Base-by-base conservation (phyloP, 2,113 vertebrate species). In the Ictalurus punctatus region DNA sequence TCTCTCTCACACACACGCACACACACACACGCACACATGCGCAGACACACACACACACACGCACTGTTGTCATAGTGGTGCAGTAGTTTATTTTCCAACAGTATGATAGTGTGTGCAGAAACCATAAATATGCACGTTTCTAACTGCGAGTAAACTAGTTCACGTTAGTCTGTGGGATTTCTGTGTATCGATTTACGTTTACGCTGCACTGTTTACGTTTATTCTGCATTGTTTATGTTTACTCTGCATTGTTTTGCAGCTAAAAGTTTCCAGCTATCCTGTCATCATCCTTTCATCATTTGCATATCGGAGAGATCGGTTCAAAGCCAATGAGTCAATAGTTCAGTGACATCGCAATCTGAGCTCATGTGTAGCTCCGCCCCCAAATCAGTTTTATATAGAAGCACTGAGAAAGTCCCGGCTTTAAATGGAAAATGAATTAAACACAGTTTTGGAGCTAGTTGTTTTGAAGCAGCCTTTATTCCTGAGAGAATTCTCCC, bases 391-490 rank as follows among this genome's bases (percentile, higher is more conserved):
- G 7, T 78, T 78, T 44, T 0, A 78, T 25, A 25, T 10, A 78
- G 40, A 78, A 25, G 40, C 74, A 4, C 21, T 78, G 40, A 48
- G 40, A 73, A 69, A 21, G 69, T 19, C 69, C 74, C 4, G n/a
- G 21, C 74, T 78, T 44, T 48, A 78, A n/a, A 81, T 8, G 2
- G 16, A n/a, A 80, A 80, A 17, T 0, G 2, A n/a, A n/a, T 80
- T 6, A 25, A 73, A 19, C 4, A 8, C 27, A 19, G 52, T 58
- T 81, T 81, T 58, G 3, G 16, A 30, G 79, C 52, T 56, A 37
- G 52, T 58, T 81, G 79, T 56, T 81, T 58, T 81, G 79, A 81
- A 58, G 79, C 79, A 56, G 79, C 27, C 6, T 56, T 17, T 81
- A 58, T 19, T 58, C 79, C 79, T 58, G 52, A 81, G 79, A 81